Percentiles rank a stretch among this genome's conserved stretches.
phyloP scores from a whole-genome alignment of 2,888 invertebrate genomes.

The Panzeria rudis region DNA sequence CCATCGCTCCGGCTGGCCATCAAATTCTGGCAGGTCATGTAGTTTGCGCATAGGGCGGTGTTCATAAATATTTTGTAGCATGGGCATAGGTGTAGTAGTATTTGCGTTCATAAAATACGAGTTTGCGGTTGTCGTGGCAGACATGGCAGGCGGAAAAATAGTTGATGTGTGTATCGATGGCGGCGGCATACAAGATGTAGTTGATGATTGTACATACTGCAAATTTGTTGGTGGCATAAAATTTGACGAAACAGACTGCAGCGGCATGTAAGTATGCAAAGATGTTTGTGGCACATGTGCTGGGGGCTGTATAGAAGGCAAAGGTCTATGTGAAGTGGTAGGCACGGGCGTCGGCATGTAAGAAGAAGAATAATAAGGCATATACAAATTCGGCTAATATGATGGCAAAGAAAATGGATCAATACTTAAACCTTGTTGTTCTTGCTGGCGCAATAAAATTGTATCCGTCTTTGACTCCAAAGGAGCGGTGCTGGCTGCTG shows the following conservation, averaged over 20 bases:
- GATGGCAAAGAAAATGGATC: neutral
- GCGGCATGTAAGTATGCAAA: neutral
- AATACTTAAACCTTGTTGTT: neutral
- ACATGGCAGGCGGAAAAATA: neutral
- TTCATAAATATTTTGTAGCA: slow-evolving; percentile 8
- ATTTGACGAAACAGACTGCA: neutral
- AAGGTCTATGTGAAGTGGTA: neutral
- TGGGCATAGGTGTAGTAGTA: neutral
- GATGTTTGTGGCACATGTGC: neutral
- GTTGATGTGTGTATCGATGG: neutral
- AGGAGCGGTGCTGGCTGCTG: neutral
- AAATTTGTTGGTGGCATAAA: neutral
- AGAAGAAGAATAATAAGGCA: neutral
- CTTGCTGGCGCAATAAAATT: neutral
- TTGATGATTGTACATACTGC: neutral
- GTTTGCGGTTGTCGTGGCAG: neutral
- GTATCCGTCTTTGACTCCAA: neutral
- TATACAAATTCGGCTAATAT: neutral
- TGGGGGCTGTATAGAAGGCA: neutral
- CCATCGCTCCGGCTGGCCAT: slow-evolving; percentile 52
- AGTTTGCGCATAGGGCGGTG: slow-evolving; percentile 45
- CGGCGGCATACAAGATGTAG: neutral
- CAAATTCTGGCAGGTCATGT: slow-evolving; percentile 53
- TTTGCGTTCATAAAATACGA: neutral
- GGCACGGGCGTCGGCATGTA: neutral